Conservation (phyloP, 2,797 vertebrate species). For the Discoglossus pictus region DNA sequence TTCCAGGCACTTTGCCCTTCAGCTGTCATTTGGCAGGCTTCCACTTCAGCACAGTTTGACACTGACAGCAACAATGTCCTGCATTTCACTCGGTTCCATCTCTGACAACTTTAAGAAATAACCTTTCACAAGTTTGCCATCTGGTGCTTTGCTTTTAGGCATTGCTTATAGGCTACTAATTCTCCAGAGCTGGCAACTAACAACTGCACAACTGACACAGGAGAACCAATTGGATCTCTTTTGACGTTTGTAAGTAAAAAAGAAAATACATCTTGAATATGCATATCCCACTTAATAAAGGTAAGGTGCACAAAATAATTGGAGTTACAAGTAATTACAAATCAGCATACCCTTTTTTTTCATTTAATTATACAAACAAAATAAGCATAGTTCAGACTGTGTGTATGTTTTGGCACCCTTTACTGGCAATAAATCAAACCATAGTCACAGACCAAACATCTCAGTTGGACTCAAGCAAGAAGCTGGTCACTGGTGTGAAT, state of each 20-base stretch:
- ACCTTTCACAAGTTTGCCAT: slow-evolving; percentile 47
- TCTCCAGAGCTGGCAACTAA: slow-evolving; percentile 40
- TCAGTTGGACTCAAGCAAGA: slow-evolving; percentile 1
- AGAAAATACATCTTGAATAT: no score
- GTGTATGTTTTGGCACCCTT: not conserved
- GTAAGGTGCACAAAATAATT: not conserved
- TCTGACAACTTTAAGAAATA: slow-evolving; percentile 50
- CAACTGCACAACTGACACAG: slow-evolving; percentile 11
- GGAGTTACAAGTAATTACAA: slow-evolving; percentile 20
- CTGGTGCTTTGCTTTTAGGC: slow-evolving; percentile 27
- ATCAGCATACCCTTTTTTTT: slow-evolving; percentile 16
- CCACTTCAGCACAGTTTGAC: slow-evolving; percentile 48
- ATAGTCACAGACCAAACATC: slow-evolving; percentile 19
- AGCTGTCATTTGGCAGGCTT: slow-evolving; percentile 47
- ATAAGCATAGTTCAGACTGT: slow-evolving; percentile 16
- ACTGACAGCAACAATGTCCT: slow-evolving; percentile 53
- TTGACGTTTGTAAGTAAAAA: no score
- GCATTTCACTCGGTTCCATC: slow-evolving; percentile 41
- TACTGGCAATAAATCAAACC: slow-evolving; percentile 21
- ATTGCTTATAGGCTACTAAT: slow-evolving; percentile 45
- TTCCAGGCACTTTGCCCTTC: slow-evolving; percentile 44
- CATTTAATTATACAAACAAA: slow-evolving; percentile 29
- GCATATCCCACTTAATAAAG: not conserved
- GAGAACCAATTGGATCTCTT: not conserved
- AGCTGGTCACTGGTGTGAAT: slow-evolving; percentile 10